Evolutionary conservation across 2,113 vertebrate genomes (phyloP), one percentile per base, ranked within the genome.

Genomic region (Phodopus roborovskii): DNA sequence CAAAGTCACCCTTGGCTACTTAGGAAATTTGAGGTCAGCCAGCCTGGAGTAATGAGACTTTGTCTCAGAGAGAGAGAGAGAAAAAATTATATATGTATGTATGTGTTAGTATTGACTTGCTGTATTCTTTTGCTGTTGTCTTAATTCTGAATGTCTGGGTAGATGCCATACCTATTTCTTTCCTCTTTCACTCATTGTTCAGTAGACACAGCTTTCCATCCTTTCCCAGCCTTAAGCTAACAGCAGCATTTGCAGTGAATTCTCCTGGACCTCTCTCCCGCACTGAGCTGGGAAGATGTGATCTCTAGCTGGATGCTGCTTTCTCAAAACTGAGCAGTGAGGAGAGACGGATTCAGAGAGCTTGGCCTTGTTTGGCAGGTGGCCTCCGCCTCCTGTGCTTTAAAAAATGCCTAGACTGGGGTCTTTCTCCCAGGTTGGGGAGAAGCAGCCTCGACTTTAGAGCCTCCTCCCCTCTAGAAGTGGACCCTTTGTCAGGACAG

Each of bases 341-440:
- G 53, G 2, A 13, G 71, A 45, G 56, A 78, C 13, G 15, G 30
- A 22, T 82, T 60, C 39, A 19, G 62, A 50, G 53, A 3, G 1
- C 48, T 53, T 19, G 12, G 17, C 33, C 42, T 70, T n/a, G 26
- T 33, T 16, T 58, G 56, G 24, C 17, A 45, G 36, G 50, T 4
- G 45, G 17, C 10, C 66, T 82, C 36, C 60, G 6, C 3, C 36
- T 53, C 42, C 50, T 22, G 36, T 78, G 66, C 20, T 83, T 48
- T 83, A 36, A 75, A 28, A 4, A 48, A n/a, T 56, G 62, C 17
- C 30, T 62, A 36, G 82, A 60, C 45, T 3, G 11, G 12, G 42
- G 2, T 20, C 9, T 78, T 78, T 28, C 24, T 42, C 11, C 45
- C 5, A 15, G 0, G 4, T 7, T 1, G 28, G 30, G 19, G 9